A percentile compares a stretch with the other conserved stretches of the same genome.
Evolutionary conservation across 37 sponge, comb jelly and placozoan species (phyloP).

Genomic region (Axinella damicornis): DNA sequence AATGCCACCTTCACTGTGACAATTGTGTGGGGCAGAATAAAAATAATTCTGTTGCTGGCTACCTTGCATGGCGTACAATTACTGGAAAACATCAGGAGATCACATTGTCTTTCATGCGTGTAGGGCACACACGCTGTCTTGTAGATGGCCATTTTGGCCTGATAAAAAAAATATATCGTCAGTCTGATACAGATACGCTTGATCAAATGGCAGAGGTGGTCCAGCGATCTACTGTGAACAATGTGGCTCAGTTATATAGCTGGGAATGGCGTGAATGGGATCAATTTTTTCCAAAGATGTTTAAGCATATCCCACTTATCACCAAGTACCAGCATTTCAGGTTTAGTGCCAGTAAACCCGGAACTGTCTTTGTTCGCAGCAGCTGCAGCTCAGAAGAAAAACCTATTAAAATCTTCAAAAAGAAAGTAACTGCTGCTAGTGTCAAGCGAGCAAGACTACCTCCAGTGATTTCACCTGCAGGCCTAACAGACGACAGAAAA

Average conservation of each 20-base stretch:
- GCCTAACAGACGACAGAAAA: conserved; percentile 21
- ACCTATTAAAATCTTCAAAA: conserved; percentile 12
- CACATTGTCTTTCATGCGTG: conserved; percentile 34
- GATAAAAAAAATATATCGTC: conserved; percentile 44
- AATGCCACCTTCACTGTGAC: conserved; percentile 33
- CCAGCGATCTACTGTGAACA: conserved; percentile 13
- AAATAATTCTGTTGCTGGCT: conserved; percentile 30
- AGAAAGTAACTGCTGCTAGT: background rate
- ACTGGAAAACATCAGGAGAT: conserved; percentile 44
- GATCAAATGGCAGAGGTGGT: conserved; percentile 31
- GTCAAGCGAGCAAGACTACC: conserved; percentile 6
- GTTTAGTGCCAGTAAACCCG: background rate
- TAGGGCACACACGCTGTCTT: conserved; percentile 42
- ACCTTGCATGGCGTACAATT: conserved; percentile 40
- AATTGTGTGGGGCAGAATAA: conserved; percentile 59
- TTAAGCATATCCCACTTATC: conserved; percentile 21
- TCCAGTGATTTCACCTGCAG: conserved; percentile 20
- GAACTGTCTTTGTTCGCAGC: conserved; percentile 9
- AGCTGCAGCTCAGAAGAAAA: conserved; percentile 12
- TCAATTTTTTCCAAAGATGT: conserved; percentile 3
- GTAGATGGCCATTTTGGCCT: conserved; percentile 59
- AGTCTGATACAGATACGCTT: conserved; percentile 32
- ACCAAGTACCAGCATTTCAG: conserved; percentile 43
- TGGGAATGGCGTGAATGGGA: conserved; percentile 60
- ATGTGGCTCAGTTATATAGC: conserved; percentile 38